Evolutionary conservation across 2,797 vertebrate genomes (phyloP).

Genomic region (Amniataba percoides): DNA sequence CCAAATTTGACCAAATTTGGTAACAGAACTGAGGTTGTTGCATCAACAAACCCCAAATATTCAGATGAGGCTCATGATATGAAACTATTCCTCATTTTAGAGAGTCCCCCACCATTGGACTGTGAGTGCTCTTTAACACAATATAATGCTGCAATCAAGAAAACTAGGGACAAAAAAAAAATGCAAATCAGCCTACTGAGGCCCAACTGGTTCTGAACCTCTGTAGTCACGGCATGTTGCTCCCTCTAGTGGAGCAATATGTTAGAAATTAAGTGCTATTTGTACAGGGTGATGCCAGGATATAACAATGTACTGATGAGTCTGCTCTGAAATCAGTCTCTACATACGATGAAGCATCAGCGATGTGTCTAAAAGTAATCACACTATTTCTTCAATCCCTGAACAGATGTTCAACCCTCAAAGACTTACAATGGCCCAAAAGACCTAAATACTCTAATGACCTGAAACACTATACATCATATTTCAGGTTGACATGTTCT

Average conservation of each 20-base stretch:
- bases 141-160: slow-evolving; percentile 5
- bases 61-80: slow-evolving; percentile 19
- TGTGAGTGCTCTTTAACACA: neutral
- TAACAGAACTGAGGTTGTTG: slow-evolving; percentile 12
- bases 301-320: neutral
- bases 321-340: neutral
- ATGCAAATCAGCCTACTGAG: neutral
- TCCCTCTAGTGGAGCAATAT: slow-evolving; percentile 50
- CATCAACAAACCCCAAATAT: neutral
- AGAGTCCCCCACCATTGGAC: neutral
- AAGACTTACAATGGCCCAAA: no score
- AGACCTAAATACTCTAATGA: neutral
- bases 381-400: neutral
- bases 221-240: neutral
- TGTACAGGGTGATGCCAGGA: neutral
- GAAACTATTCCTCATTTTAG: slow-evolving; percentile 8
- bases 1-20: neutral
- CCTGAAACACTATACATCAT: neutral
- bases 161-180: neutral
- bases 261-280: neutral
- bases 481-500: slow-evolving; percentile 5
- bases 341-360: neutral
- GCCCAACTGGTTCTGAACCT: neutral
- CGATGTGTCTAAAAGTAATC: neutral
- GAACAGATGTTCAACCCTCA: neutral